These are phyloP conservation scores for Callopanchax toddi DNA, from an alignment of 2,113 vertebrate genomes.

Conservation along the genomic window DNA sequence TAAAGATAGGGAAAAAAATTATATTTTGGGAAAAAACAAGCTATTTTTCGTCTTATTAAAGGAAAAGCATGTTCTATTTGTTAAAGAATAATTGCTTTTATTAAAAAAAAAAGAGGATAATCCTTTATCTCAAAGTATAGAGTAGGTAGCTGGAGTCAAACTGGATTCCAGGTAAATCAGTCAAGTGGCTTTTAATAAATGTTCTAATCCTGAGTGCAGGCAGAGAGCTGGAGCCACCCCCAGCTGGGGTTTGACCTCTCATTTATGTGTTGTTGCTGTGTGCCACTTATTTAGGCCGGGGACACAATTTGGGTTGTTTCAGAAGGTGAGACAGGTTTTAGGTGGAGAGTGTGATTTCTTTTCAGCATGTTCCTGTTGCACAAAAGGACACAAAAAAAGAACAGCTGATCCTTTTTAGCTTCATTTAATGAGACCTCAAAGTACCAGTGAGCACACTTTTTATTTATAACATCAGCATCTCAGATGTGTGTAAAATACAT, in stretches of 20 bases:
- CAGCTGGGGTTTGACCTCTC: neutral
- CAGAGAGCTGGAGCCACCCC: neutral
- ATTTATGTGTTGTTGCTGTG: neutral
- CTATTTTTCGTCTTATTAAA: no score
- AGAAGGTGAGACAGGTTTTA: constrained; percentile 31
- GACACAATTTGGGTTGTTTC: neutral
- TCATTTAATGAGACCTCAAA: neutral
- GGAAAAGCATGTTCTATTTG: no score
- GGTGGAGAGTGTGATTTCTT: neutral
- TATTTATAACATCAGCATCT: neutral
- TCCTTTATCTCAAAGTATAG: no score
- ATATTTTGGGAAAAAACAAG: no score
- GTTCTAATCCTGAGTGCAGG: neutral
- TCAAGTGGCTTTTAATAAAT: neutral
- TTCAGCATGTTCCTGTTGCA: constrained; percentile 6
- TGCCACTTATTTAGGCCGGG: constrained; percentile 2
- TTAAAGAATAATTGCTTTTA: no score
- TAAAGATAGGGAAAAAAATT: no score
- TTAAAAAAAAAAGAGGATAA: no score
- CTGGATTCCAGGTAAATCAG: neutral
- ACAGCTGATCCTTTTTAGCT: constrained; percentile 12
- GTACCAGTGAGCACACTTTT: constrained; percentile 5
- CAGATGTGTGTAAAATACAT: neutral
- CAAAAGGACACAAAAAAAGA: constrained; percentile 17
- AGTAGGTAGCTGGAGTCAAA: neutral